Evolutionary conservation across 2,888 invertebrate genomes (phyloP).

Genomic region (Frankliniella fusca): DNA sequence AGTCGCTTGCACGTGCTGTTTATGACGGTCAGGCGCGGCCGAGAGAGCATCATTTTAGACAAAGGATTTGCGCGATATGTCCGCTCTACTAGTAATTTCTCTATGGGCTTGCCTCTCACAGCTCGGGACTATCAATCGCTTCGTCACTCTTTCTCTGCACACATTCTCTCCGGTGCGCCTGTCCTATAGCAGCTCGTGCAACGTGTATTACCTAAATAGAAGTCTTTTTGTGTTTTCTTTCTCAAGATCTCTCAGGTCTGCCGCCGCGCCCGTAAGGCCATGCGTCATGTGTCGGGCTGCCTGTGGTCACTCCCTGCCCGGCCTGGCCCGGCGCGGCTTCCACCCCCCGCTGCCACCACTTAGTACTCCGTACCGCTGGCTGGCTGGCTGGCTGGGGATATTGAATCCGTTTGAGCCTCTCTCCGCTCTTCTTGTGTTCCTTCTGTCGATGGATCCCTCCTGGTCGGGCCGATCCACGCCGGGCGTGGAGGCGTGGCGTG

Average conservation of each 20-base stretch:
- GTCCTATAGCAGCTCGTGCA: no score
- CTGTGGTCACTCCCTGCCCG: slow-evolving; percentile 45
- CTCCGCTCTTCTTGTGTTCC: slow-evolving; percentile 34
- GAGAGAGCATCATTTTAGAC: no score
- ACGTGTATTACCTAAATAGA: no score
- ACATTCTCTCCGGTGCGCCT: no score
- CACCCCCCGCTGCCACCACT: slow-evolving; percentile 46
- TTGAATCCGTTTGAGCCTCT: neutral
- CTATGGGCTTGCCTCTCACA: no score
- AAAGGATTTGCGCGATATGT: no score
- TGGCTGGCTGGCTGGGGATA: slow-evolving; percentile 9
- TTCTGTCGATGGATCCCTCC: slow-evolving; percentile 9
- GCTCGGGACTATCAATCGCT: no score
- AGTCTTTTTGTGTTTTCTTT: no score
- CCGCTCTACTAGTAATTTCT: no score
- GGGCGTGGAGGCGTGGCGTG: neutral
- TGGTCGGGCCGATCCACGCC: neutral
- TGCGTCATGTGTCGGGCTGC: neutral
- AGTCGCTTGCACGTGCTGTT: no score
- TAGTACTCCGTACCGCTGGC: slow-evolving; percentile 37
- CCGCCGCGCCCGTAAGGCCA: neutral
- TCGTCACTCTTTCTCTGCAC: no score
- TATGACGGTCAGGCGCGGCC: no score
- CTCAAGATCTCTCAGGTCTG: neutral
- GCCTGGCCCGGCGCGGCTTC: slow-evolving; percentile 43